Evolutionary conservation across 2,113 vertebrate species (phyloP), one percentile per base, ranked within the genome.

Genomic region (Thalassarche chlororhynchos): DNA sequence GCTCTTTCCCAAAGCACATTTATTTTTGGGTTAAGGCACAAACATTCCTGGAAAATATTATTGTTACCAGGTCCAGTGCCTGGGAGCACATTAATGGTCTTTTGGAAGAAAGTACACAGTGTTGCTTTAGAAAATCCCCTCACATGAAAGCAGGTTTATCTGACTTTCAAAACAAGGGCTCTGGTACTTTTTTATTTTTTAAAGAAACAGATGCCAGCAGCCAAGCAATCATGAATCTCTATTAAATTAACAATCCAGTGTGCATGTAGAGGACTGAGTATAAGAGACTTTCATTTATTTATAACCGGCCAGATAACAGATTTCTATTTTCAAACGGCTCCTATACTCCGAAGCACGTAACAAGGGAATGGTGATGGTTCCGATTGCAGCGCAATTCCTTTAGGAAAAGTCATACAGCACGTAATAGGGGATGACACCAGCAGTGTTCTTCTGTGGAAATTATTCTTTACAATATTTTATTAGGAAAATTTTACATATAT

Each of bases 1-100:
- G 94, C 89, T 78, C 65, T 11, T 85, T 91, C 44, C 91, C 97
- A 97, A 91, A 79, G 80, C 88, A 90, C 84, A 96, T 91, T 96
- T 95, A 96, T 97, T 97, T 97, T 90, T 90, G 81, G 95, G 85
- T 80, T 93, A 82, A 93, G 86, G 89, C 87, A 92, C 79, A 97
- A 97, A 92, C 62, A 57, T 84, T 96, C 89, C 95, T 89, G 96
- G 93, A 97, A 95, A 96, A 96, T 92, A 89, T 95, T 96, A 96
- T 93, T 94, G 89, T 96, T 96, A 89, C 17, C 77, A 70, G 38
- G n/a, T 91, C 94, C 93, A 84, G 44, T 87, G 93, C 84, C 71
- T 72, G 77, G 5, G 3, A 92, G 87, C 11, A 0, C 29, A 79
- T 89, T 96, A 90, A 91, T 58, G 68, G 46, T 71, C 69, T 85